Evolutionary conservation across 2,888 invertebrate genomes (phyloP).

Genomic region (Polydrusus tereticollis): DNA sequence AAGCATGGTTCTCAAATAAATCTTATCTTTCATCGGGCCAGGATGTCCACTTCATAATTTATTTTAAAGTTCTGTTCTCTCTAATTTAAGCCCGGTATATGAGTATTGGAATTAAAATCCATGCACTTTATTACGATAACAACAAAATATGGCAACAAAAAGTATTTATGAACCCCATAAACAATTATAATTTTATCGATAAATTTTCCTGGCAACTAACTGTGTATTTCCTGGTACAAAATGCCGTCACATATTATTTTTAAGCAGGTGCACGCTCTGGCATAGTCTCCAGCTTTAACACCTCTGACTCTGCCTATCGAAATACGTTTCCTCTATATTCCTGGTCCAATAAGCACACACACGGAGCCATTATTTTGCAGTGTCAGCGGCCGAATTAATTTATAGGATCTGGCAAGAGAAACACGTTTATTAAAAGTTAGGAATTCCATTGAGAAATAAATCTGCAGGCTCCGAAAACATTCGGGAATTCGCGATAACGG

Average conservation of each 20-base stretch:
- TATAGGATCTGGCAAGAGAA: conserved; percentile 45
- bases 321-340: conserved; percentile 25
- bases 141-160: not conserved
- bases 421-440: conserved; percentile 48
- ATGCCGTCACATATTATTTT: not conserved
- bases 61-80: too few species aligned
- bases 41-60: too few species aligned
- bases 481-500: conserved; percentile 42
- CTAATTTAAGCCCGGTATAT: too few species aligned
- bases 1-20: too few species aligned
- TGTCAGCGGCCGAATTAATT: conserved; percentile 43
- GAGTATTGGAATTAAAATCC: too few species aligned
- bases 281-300: conserved; percentile 8
- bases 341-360: conserved; percentile 42
- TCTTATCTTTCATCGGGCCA: too few species aligned
- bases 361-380: conserved; percentile 41
- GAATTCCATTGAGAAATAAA: conserved; percentile 50
- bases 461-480: conserved; percentile 38
- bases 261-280: conserved; percentile 28
- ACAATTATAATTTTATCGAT: conserved; percentile 3
- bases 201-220: not conserved
- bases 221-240: not conserved
- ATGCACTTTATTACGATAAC: too few species aligned
- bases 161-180: not conserved
- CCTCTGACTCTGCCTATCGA: conserved; percentile 23